Percentiles rank a stretch among this genome's conserved stretches.
Conservation (phyloP, 2,888 invertebrate species). For the Trissolcus brochymenae region DNA sequence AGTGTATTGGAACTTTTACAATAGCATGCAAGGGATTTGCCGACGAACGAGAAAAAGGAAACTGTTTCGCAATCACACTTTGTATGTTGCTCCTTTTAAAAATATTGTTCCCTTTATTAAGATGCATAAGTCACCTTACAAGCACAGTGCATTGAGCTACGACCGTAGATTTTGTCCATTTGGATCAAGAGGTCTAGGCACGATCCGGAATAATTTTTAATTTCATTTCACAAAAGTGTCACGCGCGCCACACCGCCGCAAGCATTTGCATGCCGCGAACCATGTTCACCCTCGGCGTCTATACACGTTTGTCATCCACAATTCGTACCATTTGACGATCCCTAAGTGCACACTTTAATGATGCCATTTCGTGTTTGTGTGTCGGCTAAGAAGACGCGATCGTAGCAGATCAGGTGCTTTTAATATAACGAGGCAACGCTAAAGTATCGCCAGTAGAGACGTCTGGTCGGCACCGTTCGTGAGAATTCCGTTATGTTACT, state of each 20-base stretch:
- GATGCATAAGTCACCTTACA: constrained; percentile 39
- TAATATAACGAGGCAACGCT: constrained; percentile 45
- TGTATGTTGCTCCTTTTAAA: constrained; percentile 8
- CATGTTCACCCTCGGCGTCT: constrained; percentile 40
- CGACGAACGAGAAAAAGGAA: too few relatives aligned
- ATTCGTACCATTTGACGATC: constrained; percentile 47
- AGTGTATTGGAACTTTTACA: background rate
- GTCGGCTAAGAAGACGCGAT: constrained; percentile 30
- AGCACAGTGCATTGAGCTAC: constrained; percentile 41
- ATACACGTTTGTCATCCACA: constrained; percentile 45
- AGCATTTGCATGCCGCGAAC: constrained; percentile 66
- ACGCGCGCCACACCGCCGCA: constrained; percentile 62
- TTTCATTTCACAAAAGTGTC: constrained; percentile 58
- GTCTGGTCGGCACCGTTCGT: constrained; percentile 18
- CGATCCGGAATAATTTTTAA: constrained; percentile 48
- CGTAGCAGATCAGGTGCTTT: constrained; percentile 37
- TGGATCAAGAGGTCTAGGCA: constrained; percentile 44
- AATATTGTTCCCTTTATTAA: constrained; percentile 30
- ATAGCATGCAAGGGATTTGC: background rate
- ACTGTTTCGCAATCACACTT: too few relatives aligned
- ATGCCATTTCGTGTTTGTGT: constrained; percentile 45
- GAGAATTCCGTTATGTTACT: constrained; percentile 40
- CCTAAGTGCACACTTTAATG: constrained; percentile 44
- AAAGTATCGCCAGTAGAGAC: constrained; percentile 30
- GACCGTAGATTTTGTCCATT: constrained; percentile 33